A percentile compares a stretch with the other conserved stretches of the same genome.
Evolutionary conservation across 2,113 vertebrate species (phyloP).

Genomic region (Stomatorhinus ivindoensis): DNA sequence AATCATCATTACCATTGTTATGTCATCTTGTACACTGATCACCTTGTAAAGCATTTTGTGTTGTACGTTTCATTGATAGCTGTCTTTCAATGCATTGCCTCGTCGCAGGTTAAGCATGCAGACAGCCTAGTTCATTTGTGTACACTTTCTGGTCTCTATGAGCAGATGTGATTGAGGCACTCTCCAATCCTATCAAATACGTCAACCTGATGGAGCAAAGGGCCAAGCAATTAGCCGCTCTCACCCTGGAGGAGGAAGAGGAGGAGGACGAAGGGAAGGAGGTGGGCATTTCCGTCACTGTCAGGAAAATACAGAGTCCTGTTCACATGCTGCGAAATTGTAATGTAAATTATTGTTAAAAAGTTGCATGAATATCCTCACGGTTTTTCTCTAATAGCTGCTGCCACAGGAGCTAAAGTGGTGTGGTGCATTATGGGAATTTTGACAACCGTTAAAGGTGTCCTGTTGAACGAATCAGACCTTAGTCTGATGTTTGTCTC

Average conservation of each 20-base stretch:
- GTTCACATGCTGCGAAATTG: neutral
- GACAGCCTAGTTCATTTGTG: neutral
- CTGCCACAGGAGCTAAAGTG: neutral
- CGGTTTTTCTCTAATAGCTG: neutral
- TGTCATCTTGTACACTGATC: neutral
- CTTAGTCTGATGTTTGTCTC: neutral
- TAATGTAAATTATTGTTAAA: neutral
- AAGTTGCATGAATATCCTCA: neutral
- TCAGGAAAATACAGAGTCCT: neutral
- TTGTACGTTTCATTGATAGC: neutral
- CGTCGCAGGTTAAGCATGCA: neutral
- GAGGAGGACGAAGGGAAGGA: conserved; percentile 79
- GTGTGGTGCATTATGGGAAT: neutral
- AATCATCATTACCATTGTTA: neutral
- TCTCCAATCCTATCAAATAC: conserved; percentile 96
- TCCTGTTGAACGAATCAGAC: neutral
- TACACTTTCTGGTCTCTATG: conserved; percentile 12
- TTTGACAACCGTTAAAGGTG: neutral
- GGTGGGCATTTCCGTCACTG: conserved; percentile 51
- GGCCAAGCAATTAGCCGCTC: conserved; percentile 84
- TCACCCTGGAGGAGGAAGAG: conserved; percentile 91
- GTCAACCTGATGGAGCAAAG: conserved; percentile 97
- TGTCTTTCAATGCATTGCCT: neutral
- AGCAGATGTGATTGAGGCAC: conserved; percentile 90
- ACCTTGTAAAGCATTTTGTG: neutral